Base-by-base conservation (phyloP, 2,113 vertebrate species). In the Amia ocellicauda region DNA sequence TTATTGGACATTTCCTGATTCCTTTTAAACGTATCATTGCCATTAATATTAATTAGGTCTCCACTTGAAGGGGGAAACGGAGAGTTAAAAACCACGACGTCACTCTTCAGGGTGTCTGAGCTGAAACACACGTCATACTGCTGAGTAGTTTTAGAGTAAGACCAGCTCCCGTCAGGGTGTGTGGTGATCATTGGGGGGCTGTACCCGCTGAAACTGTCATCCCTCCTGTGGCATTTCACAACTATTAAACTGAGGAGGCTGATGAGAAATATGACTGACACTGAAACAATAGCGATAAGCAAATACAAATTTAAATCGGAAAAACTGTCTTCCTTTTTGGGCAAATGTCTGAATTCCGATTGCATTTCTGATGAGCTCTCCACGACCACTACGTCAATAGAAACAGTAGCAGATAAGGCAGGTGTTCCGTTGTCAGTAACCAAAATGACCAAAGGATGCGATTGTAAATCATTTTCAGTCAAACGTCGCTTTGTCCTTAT, bases 121-220 rank as follows among this genome's bases (percentile, higher is more conserved):
- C 79, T 83, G 71, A 86, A 86, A 65, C 83, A 85, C 69, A 85
- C 79, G 2, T 85, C 81, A 67, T 85, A 84, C 72, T 83, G 80
- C 75, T 83, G 81, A 63, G 81, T 77, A 64, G 84, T 65, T 73
- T 84, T 83, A 8, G 77, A 82, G 76, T 85, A 83, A 78, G 80
- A 84, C 81, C 81, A 84, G 51, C 76, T 83, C 57, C 83, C 83
- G 43, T 85, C 81, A 66, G 84, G 82, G 59, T 85, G 81, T 60
- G 78, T 81, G 74, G 77, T 80, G 74, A 85, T 83, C 76, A 82
- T 72, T 17, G 78, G 80, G 17, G 78, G 54, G 1, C 78, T 68
- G 74, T 86, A 81, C 49, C 77, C 72, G 42, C 66, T 75, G 61
- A 86, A 81, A 72, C 23, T 51, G 0, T 42, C n/a, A 0, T 83